Evolutionary conservation across 2,797 vertebrate species (phyloP).

Genomic region (Sciaenops ocellatus): DNA sequence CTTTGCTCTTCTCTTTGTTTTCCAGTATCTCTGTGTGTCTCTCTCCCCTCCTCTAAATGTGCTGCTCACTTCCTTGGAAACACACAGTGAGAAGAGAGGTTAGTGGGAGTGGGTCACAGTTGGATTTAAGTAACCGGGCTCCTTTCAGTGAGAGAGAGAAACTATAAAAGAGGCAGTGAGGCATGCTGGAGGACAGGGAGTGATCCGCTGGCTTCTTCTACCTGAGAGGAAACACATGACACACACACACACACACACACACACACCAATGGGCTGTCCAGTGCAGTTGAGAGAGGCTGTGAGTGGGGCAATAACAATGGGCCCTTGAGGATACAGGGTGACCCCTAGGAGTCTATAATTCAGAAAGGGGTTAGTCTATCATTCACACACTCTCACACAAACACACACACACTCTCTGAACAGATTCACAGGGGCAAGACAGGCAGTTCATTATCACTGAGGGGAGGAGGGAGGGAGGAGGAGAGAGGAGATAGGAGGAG

Average conservation of each 20-base stretch:
- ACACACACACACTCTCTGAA: conserved; percentile 47
- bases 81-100: conserved; percentile 45
- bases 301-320: conserved; percentile 91
- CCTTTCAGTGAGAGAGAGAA: conserved; percentile 70
- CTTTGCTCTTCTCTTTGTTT: too few species aligned
- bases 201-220: conserved; percentile 93
- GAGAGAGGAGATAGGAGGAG: not conserved
- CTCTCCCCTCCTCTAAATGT: conserved; percentile 3
- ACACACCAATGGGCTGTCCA: conserved; percentile 82
- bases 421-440: conserved; percentile 57
- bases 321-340: conserved; percentile 89
- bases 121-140: conserved; percentile 50
- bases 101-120: conserved; percentile 48
- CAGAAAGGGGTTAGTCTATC: conserved; percentile 96
- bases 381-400: conserved; percentile 60
- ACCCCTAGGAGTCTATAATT: conserved; percentile 98
- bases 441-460: conserved; percentile 66
- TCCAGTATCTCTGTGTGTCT: too few species aligned
- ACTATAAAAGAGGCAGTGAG: conserved; percentile 95
- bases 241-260: conserved; percentile 46
- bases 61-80: conserved; percentile 57
- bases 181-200: conserved; percentile 90
- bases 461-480: conserved; percentile 12
- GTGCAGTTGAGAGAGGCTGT: conserved; percentile 94
- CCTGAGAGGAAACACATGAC: conserved; percentile 87